Base-by-base conservation (phyloP, 2,113 vertebrate species). In the Phylloscopus whistleri region DNA sequence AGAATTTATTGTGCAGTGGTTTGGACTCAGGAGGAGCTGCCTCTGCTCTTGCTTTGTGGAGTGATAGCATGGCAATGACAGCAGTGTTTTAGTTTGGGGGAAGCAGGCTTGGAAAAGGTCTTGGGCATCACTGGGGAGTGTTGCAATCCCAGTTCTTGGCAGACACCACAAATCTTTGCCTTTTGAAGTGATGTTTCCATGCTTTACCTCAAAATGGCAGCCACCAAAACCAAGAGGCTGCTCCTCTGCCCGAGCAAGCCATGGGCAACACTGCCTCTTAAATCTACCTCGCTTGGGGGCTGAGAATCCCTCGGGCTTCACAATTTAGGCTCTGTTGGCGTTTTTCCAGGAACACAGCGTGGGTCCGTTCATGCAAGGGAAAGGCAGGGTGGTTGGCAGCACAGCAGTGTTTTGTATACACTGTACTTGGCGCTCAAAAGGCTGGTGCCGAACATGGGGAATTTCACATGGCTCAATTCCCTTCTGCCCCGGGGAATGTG, bases 381-480 rank as follows among this genome's bases (percentile, higher is more conserved):
- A 95, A 84, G 80, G 87, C 73, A 89, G 91, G 66, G 69, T 89
- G 62, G 66, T 87, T 97, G 96, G 84, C 93, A 95, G 77, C 4
- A 3, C 5, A 12, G 77, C 1, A 1, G 22, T 91, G 91, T 92
- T 97, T 93, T 92, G 94, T 95, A 28, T 92, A 89, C 37, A 35
- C 44, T 59, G 9, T 4, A 0, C 59, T 79, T 2, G 0, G 73
- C 1, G 0, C 86, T 95, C 77, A 70, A 89, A 81, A 93, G 49
- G 73, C 84, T 84, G 63, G 77, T 44, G 89, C 73, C 0, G 14
- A 94, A 58, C 69, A 66, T 0, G n/a, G 94, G 94, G 89, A 78
- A 87, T 94, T 96, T 94, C 94, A 82, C 87, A 37, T 82, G 93
- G 94, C 93, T 94, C 52, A 33, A n/a, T 90, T 92, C 92, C 91